These are phyloP conservation scores for Melanotaenia nigrans DNA, from an alignment of 2,797 vertebrate genomes.

Conservation along the genomic window DNA sequence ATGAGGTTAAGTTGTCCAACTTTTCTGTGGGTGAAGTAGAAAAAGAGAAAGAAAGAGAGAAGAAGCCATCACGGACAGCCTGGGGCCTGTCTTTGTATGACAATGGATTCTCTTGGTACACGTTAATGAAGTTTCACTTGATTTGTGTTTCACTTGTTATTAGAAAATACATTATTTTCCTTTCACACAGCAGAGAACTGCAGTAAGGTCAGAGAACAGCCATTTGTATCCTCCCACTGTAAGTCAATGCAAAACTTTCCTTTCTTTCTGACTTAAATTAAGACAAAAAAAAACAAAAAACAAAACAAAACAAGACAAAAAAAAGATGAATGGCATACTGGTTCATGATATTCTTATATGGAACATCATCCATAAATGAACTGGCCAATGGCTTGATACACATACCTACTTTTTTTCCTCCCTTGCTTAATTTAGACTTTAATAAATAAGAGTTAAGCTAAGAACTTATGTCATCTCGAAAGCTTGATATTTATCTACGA, in stretches of 20 bases:
- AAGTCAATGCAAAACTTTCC: conserved; percentile 12
- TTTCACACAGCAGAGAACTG: conserved; percentile 29
- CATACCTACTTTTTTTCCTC: conserved; percentile 8
- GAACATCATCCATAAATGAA: conserved; percentile 31
- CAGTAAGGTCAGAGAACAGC: conserved; percentile 1
- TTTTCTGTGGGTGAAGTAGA: conserved; percentile 16
- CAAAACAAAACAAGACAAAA: no score
- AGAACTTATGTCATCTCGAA: background rate
- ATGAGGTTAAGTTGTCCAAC: conserved; percentile 35
- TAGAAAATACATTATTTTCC: conserved; percentile 29
- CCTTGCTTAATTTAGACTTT: conserved; percentile 5
- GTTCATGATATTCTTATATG: conserved; percentile 3
- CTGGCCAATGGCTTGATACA: background rate
- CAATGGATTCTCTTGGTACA: conserved; percentile 6
- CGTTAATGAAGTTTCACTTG: conserved; percentile 17
- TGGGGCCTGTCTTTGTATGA: conserved; percentile 3
- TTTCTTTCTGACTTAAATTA: conserved; percentile 8
- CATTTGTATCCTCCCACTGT: conserved; percentile 23
- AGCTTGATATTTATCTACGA: conserved; percentile 12
- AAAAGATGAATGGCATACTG: conserved; percentile 12
- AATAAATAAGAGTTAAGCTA: conserved; percentile 9
- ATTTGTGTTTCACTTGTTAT: conserved; percentile 30
- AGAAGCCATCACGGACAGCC: conserved; percentile 8
- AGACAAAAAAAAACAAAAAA: background rate
- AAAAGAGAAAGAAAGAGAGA: background rate